phyloP scores from a whole-genome alignment of 1,140 invertebrate species.

The Temnothorax curvispinosus region DNA sequence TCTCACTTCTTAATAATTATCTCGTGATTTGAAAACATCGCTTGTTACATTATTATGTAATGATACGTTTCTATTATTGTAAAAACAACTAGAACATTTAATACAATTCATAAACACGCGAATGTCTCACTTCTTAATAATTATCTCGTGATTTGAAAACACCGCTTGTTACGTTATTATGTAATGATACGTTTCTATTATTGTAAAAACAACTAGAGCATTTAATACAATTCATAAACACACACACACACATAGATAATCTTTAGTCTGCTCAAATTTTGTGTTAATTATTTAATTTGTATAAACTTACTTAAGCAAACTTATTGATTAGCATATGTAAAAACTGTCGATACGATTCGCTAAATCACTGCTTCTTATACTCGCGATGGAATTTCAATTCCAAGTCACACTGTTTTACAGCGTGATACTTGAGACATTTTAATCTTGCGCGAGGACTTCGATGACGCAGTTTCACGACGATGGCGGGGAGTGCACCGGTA shows the following conservation, averaged over 20 bases:
- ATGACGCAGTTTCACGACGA: slow-evolving; percentile 67
- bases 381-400: neutral
- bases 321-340: neutral
- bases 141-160: neutral
- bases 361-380: neutral
- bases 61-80: neutral
- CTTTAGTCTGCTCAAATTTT: neutral
- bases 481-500: slow-evolving; percentile 53
- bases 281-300: neutral
- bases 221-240: neutral
- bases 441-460: slow-evolving; percentile 67
- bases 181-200: neutral
- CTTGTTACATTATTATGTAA: neutral
- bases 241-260: neutral
- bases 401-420: neutral
- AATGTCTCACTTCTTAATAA: neutral
- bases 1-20: neutral
- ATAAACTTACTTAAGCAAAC: neutral
- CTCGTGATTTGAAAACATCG: neutral
- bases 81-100: neutral
- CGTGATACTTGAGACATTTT: slow-evolving; percentile 66
- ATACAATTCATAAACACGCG: neutral
- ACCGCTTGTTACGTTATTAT: neutral
- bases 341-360: neutral
- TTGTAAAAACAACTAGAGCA: neutral